Conservation (phyloP, 2,113 vertebrate genomes). For the Heloderma charlesbogerti region DNA sequence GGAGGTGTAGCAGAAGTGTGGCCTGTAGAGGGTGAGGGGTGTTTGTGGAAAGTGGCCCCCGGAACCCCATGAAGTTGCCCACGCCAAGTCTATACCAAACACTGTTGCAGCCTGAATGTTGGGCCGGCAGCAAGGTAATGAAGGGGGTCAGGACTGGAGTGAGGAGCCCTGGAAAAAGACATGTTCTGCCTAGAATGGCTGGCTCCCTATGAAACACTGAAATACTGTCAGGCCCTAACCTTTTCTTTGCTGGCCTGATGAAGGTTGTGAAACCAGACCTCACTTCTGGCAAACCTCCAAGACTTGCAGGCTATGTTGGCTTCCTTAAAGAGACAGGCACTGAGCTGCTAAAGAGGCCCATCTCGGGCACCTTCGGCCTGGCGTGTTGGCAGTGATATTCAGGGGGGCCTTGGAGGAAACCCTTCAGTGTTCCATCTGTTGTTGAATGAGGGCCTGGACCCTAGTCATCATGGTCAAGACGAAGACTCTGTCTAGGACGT, state of each 20-base stretch:
- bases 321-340: neutral
- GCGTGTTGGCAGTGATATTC: neutral
- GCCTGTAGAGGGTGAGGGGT: too few relatives aligned
- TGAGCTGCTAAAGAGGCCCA: neutral
- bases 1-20: too few relatives aligned
- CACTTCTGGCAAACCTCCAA: neutral
- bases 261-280: neutral
- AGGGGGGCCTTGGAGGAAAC: too few relatives aligned
- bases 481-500: neutral
- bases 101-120: neutral
- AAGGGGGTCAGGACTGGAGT: neutral
- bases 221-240: neutral
- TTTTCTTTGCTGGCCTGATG: neutral
- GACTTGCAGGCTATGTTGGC: too few relatives aligned
- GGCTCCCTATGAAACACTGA: neutral
- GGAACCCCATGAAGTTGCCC: neutral
- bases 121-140: neutral
- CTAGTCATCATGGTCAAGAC: neutral
- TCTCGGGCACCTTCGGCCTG: neutral
- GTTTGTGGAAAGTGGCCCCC: too few relatives aligned
- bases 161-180: neutral
- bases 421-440: neutral
- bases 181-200: neutral
- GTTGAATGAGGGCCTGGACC: neutral
- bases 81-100: neutral